Percentiles rank a stretch among this genome's conserved stretches.
These are phyloP conservation scores for Paramormyrops kingsleyae DNA, from an alignment of 2,113 vertebrate species.

Conservation along the genomic window DNA sequence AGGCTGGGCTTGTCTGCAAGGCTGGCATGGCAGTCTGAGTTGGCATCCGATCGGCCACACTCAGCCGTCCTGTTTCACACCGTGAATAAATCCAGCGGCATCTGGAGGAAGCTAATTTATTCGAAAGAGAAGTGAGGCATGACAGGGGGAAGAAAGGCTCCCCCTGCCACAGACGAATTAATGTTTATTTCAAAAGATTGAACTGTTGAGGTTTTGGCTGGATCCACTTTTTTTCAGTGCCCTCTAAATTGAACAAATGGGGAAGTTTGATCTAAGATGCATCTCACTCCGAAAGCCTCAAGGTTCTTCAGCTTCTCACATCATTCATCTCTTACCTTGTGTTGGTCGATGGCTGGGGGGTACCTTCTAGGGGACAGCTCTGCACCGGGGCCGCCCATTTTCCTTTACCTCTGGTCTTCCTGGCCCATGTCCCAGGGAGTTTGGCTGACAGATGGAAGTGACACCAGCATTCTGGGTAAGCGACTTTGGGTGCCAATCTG, in stretches of 20 bases:
- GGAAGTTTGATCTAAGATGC: not conserved
- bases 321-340: not conserved
- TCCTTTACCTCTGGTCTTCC: not conserved
- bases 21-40: not conserved
- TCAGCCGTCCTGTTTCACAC: slow-evolving; percentile 2
- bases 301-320: not conserved
- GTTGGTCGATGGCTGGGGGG: not conserved
- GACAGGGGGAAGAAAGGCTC: not conserved
- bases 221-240: not conserved
- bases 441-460: not conserved
- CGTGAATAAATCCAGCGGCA: not conserved
- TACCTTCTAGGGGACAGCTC: not conserved
- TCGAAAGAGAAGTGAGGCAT: not conserved
- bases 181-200: not conserved
- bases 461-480: not conserved
- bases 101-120: slow-evolving; percentile 7
- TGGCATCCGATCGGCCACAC: not conserved
- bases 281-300: not conserved
- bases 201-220: not conserved
- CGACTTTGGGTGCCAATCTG: not conserved
- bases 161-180: not conserved
- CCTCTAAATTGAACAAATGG: not conserved
- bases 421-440: not conserved
- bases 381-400: not conserved
- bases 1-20: not conserved